phyloP scores from a whole-genome alignment of 2,113 vertebrate species.

The Cryptotis parvus region DNA sequence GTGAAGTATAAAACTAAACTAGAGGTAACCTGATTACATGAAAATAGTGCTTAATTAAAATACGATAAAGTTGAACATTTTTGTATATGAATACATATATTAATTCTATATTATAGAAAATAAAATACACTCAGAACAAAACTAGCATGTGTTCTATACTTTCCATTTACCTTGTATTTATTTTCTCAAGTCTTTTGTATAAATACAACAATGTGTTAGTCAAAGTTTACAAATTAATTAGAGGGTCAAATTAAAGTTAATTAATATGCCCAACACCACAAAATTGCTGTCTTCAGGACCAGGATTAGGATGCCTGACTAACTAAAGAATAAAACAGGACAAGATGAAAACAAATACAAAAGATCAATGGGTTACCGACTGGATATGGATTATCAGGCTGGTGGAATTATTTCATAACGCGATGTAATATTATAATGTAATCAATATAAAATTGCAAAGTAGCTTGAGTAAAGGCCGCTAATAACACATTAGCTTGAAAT shows the following conservation, averaged over 20 bases:
- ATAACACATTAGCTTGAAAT: background rate
- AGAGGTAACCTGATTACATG: background rate
- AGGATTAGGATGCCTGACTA: background rate
- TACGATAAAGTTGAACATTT: background rate
- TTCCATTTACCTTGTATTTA: background rate
- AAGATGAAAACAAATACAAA: background rate
- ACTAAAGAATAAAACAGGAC: background rate
- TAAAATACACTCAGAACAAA: background rate
- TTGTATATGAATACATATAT: background rate
- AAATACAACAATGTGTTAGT: background rate
- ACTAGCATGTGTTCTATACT: background rate
- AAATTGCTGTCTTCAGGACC: background rate
- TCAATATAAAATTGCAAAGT: background rate
- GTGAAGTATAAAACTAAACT: background rate
- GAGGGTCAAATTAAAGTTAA: background rate
- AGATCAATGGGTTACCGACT: background rate
- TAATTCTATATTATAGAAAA: background rate
- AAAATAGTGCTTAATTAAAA: background rate
- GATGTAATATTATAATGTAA: background rate
- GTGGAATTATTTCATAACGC: background rate
- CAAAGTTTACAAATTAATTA: constrained; percentile 15
- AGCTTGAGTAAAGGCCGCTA: background rate
- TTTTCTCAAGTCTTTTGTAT: background rate
- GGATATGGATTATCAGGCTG: background rate
- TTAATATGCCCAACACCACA: background rate